phyloP scores from a whole-genome alignment of 2,888 invertebrate species.

The Galerucella nymphaeae region DNA sequence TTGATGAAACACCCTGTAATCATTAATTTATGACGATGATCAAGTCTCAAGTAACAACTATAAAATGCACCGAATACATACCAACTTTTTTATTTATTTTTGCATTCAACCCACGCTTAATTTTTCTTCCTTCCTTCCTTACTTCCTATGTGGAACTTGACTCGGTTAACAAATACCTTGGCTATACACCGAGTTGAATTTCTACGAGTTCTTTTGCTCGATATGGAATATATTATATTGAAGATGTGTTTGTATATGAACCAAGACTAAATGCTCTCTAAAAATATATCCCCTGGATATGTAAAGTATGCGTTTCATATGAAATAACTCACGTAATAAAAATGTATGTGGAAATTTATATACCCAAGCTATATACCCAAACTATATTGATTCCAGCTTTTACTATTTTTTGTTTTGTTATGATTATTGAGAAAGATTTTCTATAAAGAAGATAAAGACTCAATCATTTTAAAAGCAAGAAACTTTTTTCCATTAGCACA shows the following conservation, averaged over 20 bases:
- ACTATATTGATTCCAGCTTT: no score
- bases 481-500: no score
- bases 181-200: conserved; percentile 27
- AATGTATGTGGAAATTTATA: not conserved
- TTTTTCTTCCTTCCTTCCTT: conserved; percentile 35
- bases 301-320: not conserved
- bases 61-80: conserved; percentile 32
- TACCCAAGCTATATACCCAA: no score
- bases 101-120: conserved; percentile 40
- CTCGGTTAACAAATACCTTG: conserved; percentile 38
- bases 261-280: not conserved
- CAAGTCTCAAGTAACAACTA: not conserved
- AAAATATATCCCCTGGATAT: not conserved
- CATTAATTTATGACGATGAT: no score
- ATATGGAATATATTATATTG: conserved; percentile 28
- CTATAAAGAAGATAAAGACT: no score
- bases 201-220: conserved; percentile 24
- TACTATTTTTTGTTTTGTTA: no score
- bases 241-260: conserved; percentile 17
- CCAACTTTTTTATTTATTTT: conserved; percentile 34
- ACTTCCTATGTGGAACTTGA: conserved; percentile 39
- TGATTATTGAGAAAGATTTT: no score
- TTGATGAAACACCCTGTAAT: no score
- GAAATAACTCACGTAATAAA: not conserved
- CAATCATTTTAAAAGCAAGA: no score